Conservation (phyloP, 2,113 vertebrate species). For the Strix aluco region DNA sequence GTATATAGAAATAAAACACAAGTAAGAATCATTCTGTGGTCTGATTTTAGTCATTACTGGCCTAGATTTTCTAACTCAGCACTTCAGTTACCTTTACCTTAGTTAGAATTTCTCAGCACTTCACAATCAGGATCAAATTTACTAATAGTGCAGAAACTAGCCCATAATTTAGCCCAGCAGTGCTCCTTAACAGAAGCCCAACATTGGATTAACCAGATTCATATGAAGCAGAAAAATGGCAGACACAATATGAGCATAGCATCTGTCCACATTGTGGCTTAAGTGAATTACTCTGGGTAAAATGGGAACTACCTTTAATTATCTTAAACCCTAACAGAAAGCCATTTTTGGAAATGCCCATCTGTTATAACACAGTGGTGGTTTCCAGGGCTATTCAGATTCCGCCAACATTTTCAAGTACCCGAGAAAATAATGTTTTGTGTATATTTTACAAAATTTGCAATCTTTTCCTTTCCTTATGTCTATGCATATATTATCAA, state of each 20-base stretch:
- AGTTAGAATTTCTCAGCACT: not conserved
- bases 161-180: not conserved
- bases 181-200: not conserved
- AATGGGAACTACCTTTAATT: not conserved
- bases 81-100: not conserved
- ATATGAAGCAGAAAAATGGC: not conserved
- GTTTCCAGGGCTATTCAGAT: not conserved
- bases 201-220: not conserved
- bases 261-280: not conserved
- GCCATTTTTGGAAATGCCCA: not conserved
- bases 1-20: not conserved
- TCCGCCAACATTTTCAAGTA: not conserved
- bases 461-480: not conserved
- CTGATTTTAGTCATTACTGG: not conserved
- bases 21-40: not conserved
- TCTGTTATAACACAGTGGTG: not conserved
- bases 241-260: not conserved
- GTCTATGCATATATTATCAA: not conserved
- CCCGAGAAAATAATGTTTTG: not conserved
- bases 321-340: not conserved
- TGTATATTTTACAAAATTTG: not conserved
- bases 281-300: not conserved
- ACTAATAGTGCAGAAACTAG: not conserved
- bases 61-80: not conserved
- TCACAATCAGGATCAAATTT: not conserved